phyloP scores from a whole-genome alignment of 2,113 vertebrate species.

The Percopsis transmontana region DNA sequence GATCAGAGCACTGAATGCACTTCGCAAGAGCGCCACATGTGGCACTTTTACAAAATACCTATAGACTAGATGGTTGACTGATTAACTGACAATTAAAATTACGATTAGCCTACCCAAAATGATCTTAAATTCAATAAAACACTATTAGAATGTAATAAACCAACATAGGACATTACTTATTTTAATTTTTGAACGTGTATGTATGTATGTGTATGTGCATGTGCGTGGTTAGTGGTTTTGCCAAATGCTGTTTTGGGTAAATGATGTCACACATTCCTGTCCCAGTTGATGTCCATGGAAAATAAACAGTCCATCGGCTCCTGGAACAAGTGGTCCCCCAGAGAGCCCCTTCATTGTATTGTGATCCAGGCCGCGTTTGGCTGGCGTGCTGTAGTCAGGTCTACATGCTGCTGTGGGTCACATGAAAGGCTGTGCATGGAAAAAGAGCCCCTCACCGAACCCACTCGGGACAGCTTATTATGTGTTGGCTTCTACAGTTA shows the following conservation, averaged over 20 bases:
- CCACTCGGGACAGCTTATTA: not conserved
- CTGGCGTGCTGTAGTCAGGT: slow-evolving; percentile 13
- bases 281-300: slow-evolving; percentile 10
- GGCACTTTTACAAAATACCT: not conserved
- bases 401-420: slow-evolving; percentile 1
- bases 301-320: not conserved
- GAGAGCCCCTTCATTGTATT: slow-evolving; percentile 9
- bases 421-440: not conserved
- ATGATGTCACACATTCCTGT: slow-evolving; percentile 57
- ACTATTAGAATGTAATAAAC: too few species aligned
- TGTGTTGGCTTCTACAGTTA: slow-evolving; percentile 2
- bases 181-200: too few species aligned
- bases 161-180: too few species aligned
- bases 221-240: too few species aligned
- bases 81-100: too few species aligned
- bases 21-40: not conserved
- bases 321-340: slow-evolving; percentile 8
- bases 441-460: not conserved
- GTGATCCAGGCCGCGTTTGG: slow-evolving; percentile 27
- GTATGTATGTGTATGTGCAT: too few species aligned
- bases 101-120: too few species aligned
- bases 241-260: slow-evolving; percentile 22
- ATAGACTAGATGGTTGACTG: not conserved
- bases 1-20: not conserved
- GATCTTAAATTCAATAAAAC: too few species aligned